A percentile compares a stretch with the other conserved stretches of the same genome.
These are phyloP conservation scores for Drosophila nasuta DNA, from an alignment of 1,140 invertebrate genomes.

Conservation along the genomic window DNA sequence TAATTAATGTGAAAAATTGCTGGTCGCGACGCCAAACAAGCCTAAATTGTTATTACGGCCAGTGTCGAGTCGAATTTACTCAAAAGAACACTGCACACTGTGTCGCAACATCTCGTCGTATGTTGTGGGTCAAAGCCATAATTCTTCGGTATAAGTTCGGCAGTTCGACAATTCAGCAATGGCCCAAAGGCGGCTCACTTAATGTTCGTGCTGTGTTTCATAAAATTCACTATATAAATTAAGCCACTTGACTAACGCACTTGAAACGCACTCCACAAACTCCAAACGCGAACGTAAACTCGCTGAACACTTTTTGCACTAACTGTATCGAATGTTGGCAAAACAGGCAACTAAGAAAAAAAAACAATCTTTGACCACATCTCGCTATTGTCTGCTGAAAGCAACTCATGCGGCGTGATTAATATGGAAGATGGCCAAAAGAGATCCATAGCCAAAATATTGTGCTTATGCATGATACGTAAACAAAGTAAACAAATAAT, in stretches of 20 bases:
- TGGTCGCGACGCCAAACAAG: conserved; percentile 75
- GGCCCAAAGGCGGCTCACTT: conserved; percentile 36
- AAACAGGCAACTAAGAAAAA: conserved; percentile 18
- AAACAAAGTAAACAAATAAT: no score
- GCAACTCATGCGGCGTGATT: conserved; percentile 75
- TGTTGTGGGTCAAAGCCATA: conserved; percentile 80
- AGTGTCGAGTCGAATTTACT: conserved; percentile 48
- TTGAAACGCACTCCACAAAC: conserved; percentile 9
- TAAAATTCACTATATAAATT: conserved; percentile 72
- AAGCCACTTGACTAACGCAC: conserved; percentile 77
- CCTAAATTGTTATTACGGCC: conserved; percentile 82
- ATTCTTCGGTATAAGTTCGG: conserved; percentile 75
- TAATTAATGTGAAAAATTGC: conserved; percentile 84
- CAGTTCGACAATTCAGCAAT: conserved; percentile 49
- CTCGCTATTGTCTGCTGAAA: conserved; percentile 75
- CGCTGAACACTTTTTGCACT: conserved; percentile 55
- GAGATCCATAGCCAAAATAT: conserved; percentile 30
- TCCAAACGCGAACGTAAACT: conserved; percentile 30
- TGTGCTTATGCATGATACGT: conserved; percentile 20
- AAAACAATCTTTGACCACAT: conserved; percentile 34
- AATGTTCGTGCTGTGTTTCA: conserved; percentile 69
- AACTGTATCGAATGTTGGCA: conserved; percentile 33
- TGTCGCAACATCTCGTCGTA: conserved; percentile 37
- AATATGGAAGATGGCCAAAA: conserved; percentile 78
- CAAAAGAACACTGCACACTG: conserved; percentile 31